Conservation (phyloP, 2,888 invertebrate species). For the Candidula unifasciata region DNA sequence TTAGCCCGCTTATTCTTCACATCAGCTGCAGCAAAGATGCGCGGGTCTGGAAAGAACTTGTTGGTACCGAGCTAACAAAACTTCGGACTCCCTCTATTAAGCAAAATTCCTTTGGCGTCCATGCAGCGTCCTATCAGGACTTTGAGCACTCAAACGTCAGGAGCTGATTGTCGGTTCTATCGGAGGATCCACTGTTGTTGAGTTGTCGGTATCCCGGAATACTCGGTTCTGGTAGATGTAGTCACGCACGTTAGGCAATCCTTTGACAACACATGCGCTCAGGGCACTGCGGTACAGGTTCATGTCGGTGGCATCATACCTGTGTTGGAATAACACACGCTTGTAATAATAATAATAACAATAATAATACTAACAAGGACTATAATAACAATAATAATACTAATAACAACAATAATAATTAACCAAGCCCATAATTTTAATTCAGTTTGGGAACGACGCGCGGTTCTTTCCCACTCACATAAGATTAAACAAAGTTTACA, state of each 20-base stretch:
- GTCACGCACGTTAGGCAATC: slow-evolving; percentile 91
- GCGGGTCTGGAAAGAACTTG: too few species aligned
- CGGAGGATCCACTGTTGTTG: slow-evolving; percentile 26
- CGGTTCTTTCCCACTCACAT: too few species aligned
- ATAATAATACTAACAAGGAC: too few species aligned
- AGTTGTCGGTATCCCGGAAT: slow-evolving; percentile 26
- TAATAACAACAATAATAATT: too few species aligned
- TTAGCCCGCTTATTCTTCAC: too few species aligned
- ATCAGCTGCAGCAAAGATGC: too few species aligned
- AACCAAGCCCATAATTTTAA: too few species aligned
- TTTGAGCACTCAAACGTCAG: background rate
- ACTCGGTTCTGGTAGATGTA: slow-evolving; percentile 84
- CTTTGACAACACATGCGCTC: slow-evolving; percentile 92
- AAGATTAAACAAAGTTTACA: too few species aligned
- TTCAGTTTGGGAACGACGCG: too few species aligned
- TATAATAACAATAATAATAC: too few species aligned
- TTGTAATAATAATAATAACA: too few species aligned
- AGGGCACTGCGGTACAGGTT: slow-evolving; percentile 92
- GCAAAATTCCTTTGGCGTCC: slow-evolving; percentile 6
- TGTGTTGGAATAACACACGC: slow-evolving; percentile 59
- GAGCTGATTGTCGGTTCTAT: background rate
- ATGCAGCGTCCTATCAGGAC: background rate
- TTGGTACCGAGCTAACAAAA: too few species aligned
- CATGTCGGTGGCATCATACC: slow-evolving; percentile 95
- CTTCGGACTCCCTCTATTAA: background rate